Evolutionary conservation across 2,113 vertebrate species (phyloP), one percentile per base, ranked within the genome.

Genomic region (Ranitomeya imitator): DNA sequence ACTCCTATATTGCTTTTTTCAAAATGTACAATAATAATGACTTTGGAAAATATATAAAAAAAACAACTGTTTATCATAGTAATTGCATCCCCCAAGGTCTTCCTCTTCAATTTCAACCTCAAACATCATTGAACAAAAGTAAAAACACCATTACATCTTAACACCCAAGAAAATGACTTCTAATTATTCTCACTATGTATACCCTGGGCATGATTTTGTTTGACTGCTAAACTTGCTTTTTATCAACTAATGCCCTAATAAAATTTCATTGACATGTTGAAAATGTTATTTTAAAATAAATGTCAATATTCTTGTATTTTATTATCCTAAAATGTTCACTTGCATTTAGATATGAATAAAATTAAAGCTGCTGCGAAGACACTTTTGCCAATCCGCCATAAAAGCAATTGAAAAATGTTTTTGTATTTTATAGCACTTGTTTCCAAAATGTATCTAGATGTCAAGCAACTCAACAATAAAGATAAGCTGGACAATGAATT

Each of bases 71-170:
- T 69, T 85, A 15, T 55, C 21, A 54, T 26, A 67, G 31, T 83
- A 83, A 83, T 83, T 83, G 37, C 19, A 83, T 83, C 61, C 63
- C 81, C 63, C 81, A 69, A 83, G 81, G 81, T 69, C 18, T 63
- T 83, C 63, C n/a, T 85, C 21, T 57, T 16, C 15, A 12, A 73
- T 57, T 51, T 85, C 37, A n/a, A n/a, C 23, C 65, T 73, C 37
- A 85, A 85, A 69, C 69, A 85, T 18, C 54, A 71, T 12, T 26
- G n/a, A 19, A 26, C 65, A 69, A 19, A 71, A 18, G 16, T 71
- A 57, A 73, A 59, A 60, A 55, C 52, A 59, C 63, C 65, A 73
- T 85, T 85, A 85, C 7, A 73, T 73, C n/a, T 85, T 52, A 37
- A 45, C 18, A 51, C 54, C 21, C 63, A 52, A 69, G 61, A 69